Percentiles rank a stretch among this genome's conserved stretches.
These are phyloP conservation scores for Formica exsecta DNA, from an alignment of 1,140 invertebrate genomes.

Conservation along the genomic window DNA sequence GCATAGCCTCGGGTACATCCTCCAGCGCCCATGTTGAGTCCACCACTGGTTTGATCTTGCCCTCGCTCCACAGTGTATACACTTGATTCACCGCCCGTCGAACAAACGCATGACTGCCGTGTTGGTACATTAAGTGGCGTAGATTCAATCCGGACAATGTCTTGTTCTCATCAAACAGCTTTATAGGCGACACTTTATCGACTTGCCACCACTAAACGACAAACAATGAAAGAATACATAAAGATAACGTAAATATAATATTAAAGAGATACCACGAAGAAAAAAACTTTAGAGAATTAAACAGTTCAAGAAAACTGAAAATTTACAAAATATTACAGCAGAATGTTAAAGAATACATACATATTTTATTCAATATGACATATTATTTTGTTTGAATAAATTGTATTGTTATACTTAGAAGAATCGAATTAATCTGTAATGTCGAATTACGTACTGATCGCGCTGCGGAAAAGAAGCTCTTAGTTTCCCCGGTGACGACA, in stretches of 20 bases:
- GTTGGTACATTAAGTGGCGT: conserved; percentile 93
- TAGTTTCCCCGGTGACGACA: conserved; percentile 95
- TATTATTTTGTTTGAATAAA: background rate
- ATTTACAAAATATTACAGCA: background rate
- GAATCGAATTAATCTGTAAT: conserved; percentile 7
- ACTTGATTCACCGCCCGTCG: conserved; percentile 90
- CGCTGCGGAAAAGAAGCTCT: conserved; percentile 95
- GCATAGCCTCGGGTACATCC: conserved; percentile 95
- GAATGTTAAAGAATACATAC: background rate
- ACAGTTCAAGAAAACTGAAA: background rate
- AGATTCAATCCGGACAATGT: conserved; percentile 93
- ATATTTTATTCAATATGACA: background rate
- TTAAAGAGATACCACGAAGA: background rate
- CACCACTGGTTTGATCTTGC: conserved; percentile 92
- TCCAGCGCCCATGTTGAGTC: conserved; percentile 95
- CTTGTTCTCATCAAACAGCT: conserved; percentile 96
- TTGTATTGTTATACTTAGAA: background rate
- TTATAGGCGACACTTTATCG: conserved; percentile 95
- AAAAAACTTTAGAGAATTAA: background rate
- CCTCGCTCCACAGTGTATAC: conserved; percentile 91
- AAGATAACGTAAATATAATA: background rate
- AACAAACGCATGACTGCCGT: conserved; percentile 91
- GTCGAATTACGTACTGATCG: conserved; percentile 90
- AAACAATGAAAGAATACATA: background rate
- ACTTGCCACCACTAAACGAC: conserved; percentile 94